Evolutionary conservation across 2,113 vertebrate species (phyloP), one percentile per base, ranked within the genome.

Genomic region (Amphilophus citrinellus): DNA sequence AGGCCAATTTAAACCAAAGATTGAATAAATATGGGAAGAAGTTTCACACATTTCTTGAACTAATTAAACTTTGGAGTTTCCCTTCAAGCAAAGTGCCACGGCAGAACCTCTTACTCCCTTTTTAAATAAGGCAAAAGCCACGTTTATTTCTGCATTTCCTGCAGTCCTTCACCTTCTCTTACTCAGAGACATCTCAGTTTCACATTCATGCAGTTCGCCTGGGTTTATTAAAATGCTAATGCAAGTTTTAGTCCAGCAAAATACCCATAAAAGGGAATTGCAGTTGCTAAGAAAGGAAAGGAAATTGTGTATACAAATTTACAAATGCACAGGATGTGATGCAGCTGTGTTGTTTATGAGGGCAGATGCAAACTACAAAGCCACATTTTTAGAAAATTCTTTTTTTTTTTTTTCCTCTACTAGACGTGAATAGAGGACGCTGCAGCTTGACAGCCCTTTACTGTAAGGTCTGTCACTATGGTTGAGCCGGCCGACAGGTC

Each of bases 401-500:
- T 42, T 83, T 17, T 68, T 14, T 18, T 86, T n/a, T 86, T 24
- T 84, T n/a, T n/a, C n/a, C 50, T 76, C 47, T 65, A 30, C 6
- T 76, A 93, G 88, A 88, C 79, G 56, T 84, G 61, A 91, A 58
- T 62, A 53, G 94, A 88, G 62, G 75, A 47, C 58, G 83, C 79
- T 80, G 89, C 68, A 80, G 78, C 79, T 73, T 4, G 9, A 92
- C 37, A 87, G 78, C 61, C 47, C 60, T 71, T 60, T 2, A n/a
- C 60, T 24, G 56, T 80, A 18, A 56, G 24, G 80, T 82, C 83
- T 22, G 87, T 86, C 93, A 95, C 76, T 89, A 99, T 99, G 98
- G 98, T 96, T 65, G 98, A 99, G 88, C 97, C 97, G 53, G 97
- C 97, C 73, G 97, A 97, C 91, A 96, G 93, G 87, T 95, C 96